Evolutionary conservation across 2,888 invertebrate genomes (phyloP), one percentile per base, ranked within the genome.

Genomic region (Aphrophora alni): DNA sequence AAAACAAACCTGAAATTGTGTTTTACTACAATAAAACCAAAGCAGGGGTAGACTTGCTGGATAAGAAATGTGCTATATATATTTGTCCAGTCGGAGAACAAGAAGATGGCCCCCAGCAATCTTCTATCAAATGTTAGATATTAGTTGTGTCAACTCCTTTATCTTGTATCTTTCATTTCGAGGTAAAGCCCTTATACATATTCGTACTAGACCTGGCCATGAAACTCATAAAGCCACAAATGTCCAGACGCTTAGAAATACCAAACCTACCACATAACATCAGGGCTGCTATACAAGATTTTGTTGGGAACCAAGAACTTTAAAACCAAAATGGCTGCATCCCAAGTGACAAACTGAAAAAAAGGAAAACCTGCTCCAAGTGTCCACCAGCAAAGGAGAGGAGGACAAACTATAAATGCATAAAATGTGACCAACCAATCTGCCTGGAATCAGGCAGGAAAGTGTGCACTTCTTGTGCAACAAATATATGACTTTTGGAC

Each of bases 121-220:
- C 2, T 71, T 71, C 71, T 71, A 71, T 71, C 71, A 71, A 71
- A 71, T 71, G 71, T 71, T 71, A 71, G 71, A 71, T 71, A 26
- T 71, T 71, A 71, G 71, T 68, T 68, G 68, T 10, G 24, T 68
- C 68, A 68, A 68, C 68, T 3, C 68, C 68, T 68, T 68, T 24
- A 24, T 71, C 27, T 71, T 71, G 25, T 71, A 71, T 17, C 71
- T 71, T 71, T 71, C 71, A 71, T 71, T 71, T 71, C 71, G 25
- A 71, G 25, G 71, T 24, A 71, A 71, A 8, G 7, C 71, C 25
- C 71, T 71, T 71, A 25, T 71, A 71, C 71, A 5, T 71, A 71
- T 71, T 71, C 71, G 27, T 71, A 71, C 71, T 5, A 71, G 71
- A 71, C 71, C 71, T 71, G 71, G 7, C 25, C n/a, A 71, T 71